These are phyloP conservation scores for Crossocerus cetratus DNA, from an alignment of 2,888 invertebrate species.

Conservation along the genomic window DNA sequence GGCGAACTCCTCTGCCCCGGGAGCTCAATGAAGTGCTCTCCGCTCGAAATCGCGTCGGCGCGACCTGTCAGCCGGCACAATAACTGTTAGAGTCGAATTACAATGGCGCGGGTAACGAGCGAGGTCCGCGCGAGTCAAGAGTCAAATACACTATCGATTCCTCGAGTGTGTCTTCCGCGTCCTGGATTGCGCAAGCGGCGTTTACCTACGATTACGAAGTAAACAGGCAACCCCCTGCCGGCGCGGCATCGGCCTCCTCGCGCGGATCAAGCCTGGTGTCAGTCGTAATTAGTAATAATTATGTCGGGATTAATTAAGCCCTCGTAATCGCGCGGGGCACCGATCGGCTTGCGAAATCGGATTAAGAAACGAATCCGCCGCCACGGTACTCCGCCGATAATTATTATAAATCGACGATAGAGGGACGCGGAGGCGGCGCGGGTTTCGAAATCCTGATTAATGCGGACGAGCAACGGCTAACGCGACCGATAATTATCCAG, in stretches of 20 bases:
- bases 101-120: too few relatives aligned
- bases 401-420: constrained; percentile 47
- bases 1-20: too few relatives aligned
- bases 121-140: too few relatives aligned
- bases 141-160: too few relatives aligned
- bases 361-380: constrained; percentile 37
- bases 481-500: too few relatives aligned
- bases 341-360: constrained; percentile 40
- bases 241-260: too few relatives aligned
- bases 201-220: constrained; percentile 57
- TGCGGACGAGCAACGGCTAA: neutral
- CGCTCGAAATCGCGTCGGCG: too few relatives aligned
- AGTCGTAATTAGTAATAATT: constrained; percentile 46
- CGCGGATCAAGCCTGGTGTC: constrained; percentile 2
- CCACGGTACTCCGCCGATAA: constrained; percentile 11
- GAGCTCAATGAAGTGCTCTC: too few relatives aligned
- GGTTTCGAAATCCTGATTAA: constrained; percentile 42
- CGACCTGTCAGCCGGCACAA: too few relatives aligned
- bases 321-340: neutral
- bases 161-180: constrained; percentile 48
- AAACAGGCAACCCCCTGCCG: constrained; percentile 16
- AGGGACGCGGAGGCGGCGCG: constrained; percentile 5
- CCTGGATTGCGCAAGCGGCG: constrained; percentile 50
- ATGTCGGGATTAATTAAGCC: constrained; percentile 46
- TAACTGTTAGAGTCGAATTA: too few relatives aligned